Base-by-base conservation (phyloP, 2,797 vertebrate genomes). In the Choloepus didactylus region DNA sequence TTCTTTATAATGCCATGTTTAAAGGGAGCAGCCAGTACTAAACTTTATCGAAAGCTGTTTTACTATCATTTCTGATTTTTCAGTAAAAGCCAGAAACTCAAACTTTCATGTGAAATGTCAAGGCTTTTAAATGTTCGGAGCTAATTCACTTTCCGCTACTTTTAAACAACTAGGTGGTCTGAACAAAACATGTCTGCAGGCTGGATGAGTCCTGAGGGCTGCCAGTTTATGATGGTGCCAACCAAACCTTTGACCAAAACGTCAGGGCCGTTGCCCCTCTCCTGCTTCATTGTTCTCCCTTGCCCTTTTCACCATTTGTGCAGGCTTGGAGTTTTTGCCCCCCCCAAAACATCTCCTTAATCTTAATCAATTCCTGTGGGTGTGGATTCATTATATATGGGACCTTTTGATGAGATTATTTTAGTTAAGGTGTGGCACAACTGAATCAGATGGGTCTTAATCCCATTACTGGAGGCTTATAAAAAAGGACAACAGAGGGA, bases 101-200 rank as follows among this genome's bases (percentile, higher is more conserved):
- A 54, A 91, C 60, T 95, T 89, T 70, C 10, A 51, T 70, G 29
- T 88, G 79, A 82, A 81, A 95, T 77, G 23, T 49, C 41, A 84
- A 81, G 67, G 35, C 38, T 95, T 96, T 89, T 66, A 82, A 90
- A 85, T 87, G 31, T 51, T 87, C 66, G 73, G 21, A 93, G 92
- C 10, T 6, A 92, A 82, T 75, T 91, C 64, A 60, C 25, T 66
- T 90, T 60, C 80, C 76, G 11, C 62, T 93, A 73, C 56, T 77
- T 93, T 60, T 86, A 85, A 95, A 62, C 8, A 49, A 90, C 27
- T 67, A 4, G 23, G 49, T 44, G 27, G 38, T 79, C 19, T 94
- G 64, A 67, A 85, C 7, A 87, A 82, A 86, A 70, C 3, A 93
- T 67, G 9, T 51, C 66, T 16, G 29, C 46, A 76, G 79, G 38